Base-by-base conservation (phyloP, 2,113 vertebrate species). In the Arvicanthis niloticus region DNA sequence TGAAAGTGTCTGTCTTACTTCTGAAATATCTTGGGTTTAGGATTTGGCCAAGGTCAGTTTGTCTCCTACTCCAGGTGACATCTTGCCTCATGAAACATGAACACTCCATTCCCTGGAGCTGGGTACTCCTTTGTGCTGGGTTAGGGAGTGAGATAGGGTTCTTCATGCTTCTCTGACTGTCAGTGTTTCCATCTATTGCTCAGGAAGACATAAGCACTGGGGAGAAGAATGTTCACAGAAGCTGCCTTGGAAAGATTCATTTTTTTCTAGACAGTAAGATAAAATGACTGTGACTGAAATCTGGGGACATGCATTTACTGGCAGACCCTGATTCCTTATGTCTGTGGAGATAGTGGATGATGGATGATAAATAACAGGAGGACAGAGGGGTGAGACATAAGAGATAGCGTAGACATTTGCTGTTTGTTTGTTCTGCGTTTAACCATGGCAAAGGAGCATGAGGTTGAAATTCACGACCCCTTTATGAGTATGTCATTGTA, bases 221-320 rank as follows among this genome's bases (percentile, higher is more conserved):
- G 81, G 91, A 95, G 48, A 96, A 96, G 90, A 92, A 76, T 3
- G 77, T 86, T 72, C 68, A 91, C 96, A 93, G 97, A 97, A 94
- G 70, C 80, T 94, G 51, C 58, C 29, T 80, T 11, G 7, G 56
- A 95, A 91, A 92, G 94, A 93, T 29, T 97, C 51, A 82, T 68
- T 95, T 95, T 45, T 45, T 88, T 70, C 78, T 24, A 29, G 85
- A 75, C 31, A 72, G 77, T 93, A 88, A 82, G 65, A 91, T 85
- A 92, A 88, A 88, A 93, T 94, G 45, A 91, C 92, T 0, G 2
- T 91, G 73, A 89, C 42, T 87, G 48, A 94, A 97, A 93, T 93
- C 60, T 84, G n/a, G 65, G 85, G 81, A 93, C 89, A 21, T 34
- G 31, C 65, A 15, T 96, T 96, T 91, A 75, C 7, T 94, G 76